Evolutionary conservation across 2,113 vertebrate genomes (phyloP).

Genomic region (Dermatemys mawii): DNA sequence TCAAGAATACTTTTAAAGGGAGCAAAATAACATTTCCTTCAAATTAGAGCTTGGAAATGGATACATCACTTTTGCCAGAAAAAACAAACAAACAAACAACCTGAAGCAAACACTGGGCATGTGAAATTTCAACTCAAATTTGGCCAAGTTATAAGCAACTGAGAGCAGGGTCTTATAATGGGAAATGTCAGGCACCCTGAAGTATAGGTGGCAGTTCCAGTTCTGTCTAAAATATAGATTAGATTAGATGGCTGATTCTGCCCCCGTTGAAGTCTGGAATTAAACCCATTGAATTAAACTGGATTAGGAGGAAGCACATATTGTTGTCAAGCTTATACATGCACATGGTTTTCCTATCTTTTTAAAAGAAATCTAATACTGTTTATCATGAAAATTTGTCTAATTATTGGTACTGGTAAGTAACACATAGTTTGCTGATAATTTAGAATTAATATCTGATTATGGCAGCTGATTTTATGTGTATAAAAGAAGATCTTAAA

Average conservation of each 20-base stretch:
- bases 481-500: constrained; percentile 46
- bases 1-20: constrained; percentile 74
- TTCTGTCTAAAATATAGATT: constrained; percentile 35
- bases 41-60: constrained; percentile 43
- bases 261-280: constrained; percentile 28
- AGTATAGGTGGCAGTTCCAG: constrained; percentile 65
- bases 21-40: constrained; percentile 71
- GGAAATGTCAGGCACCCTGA: constrained; percentile 55
- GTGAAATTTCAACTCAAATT: constrained; percentile 35
- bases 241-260: constrained; percentile 34
- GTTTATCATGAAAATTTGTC: constrained; percentile 50
- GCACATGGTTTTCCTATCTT: constrained; percentile 2
- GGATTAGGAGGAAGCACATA: constrained; percentile 18
- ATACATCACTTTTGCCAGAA: constrained; percentile 56
- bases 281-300: not conserved
- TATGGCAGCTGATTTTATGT: constrained; percentile 40
- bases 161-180: constrained; percentile 53
- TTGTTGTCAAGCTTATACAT: constrained; percentile 27
- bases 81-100: constrained; percentile 67
- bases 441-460: constrained; percentile 33
- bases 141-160: constrained; percentile 43
- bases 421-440: constrained; percentile 44
- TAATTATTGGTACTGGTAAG: constrained; percentile 44
- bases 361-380: not conserved
- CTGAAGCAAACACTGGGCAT: constrained; percentile 37